Evolutionary conservation across 2,113 vertebrate species (phyloP), one percentile per base, ranked within the genome.

Genomic region (Oncorhynchus nerka): DNA sequence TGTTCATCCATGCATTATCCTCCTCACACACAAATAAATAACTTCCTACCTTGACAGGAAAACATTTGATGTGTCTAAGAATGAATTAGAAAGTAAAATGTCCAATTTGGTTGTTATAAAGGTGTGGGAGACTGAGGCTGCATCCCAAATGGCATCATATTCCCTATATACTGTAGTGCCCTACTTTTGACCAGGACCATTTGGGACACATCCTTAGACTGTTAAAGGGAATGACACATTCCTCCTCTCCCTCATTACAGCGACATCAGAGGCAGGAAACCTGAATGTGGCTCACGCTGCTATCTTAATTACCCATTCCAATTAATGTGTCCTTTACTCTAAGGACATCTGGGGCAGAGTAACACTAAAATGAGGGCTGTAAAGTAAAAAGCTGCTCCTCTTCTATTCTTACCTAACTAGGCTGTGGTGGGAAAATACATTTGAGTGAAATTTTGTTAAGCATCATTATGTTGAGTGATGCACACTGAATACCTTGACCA

Each of bases 271-370:
- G 74, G 24, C 59, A 61, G 45, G 61, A 77, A 78, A 76, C 49
- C 32, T 72, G 71, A 81, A 81, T 70, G 74, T 55, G 67, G 55
- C 30, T 85, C 78, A 71, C 7, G 51, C 83, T 82, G 80, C 67
- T 77, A 34, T 62, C 65, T 75, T 81, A 85, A 86, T 86, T 83
- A 83, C 32, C 49, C 74, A 0, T 85, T 70, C 79, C 81, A 81
- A 85, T 85, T 68, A 81, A 77, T 62, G 55, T 68, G 73, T 79
- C 81, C 84, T 81, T 55, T 20, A 39, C 74, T 82, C 79, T 73
- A 70, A 79, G 64, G 75, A 73, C 64, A 65, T 79, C 59, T 19
- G 65, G 51, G 74, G 24, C 61, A 77, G 48, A 74, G 69, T 67
- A 73, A 77, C 61, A 51, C 74, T 70, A 48, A 77, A 26, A 26